Evolutionary conservation across 2,113 vertebrate genomes (phyloP).

Genomic region (Psophia crepitans): DNA sequence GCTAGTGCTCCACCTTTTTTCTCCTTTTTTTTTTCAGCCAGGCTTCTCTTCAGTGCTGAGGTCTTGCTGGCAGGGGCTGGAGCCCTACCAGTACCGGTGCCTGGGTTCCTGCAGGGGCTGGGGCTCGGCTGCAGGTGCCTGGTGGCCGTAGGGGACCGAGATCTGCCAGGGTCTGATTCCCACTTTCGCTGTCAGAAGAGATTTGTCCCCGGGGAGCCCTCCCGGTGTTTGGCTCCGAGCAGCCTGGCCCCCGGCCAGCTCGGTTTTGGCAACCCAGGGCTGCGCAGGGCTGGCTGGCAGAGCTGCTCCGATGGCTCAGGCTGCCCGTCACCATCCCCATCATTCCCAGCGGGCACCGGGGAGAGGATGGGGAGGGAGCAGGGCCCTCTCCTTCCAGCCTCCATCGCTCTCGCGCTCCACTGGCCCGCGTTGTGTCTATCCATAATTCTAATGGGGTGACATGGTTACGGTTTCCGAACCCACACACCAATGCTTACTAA

Average conservation of each 20-base stretch:
- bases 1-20: background rate
- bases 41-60: background rate
- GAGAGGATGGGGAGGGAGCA: background rate
- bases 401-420: rapidly evolving
- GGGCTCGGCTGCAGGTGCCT: background rate
- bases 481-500: slow-evolving; percentile 34
- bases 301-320: background rate
- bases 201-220: background rate
- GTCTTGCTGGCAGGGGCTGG: background rate
- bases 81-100: background rate
- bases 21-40: background rate
- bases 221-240: background rate
- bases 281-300: background rate
- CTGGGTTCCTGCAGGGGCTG: background rate
- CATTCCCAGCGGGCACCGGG: no score
- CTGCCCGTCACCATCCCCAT: background rate
- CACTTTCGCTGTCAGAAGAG: background rate
- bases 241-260: background rate
- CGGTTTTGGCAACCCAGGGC: background rate
- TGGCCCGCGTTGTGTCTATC: background rate
- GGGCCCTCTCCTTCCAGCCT: background rate
- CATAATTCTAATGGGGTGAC: background rate
- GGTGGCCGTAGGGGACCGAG: background rate
- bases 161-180: background rate
- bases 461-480: background rate